Evolutionary conservation across 2,797 vertebrate species (phyloP), one percentile per base, ranked within the genome.

Genomic region (Gymnodraco acuticeps): DNA sequence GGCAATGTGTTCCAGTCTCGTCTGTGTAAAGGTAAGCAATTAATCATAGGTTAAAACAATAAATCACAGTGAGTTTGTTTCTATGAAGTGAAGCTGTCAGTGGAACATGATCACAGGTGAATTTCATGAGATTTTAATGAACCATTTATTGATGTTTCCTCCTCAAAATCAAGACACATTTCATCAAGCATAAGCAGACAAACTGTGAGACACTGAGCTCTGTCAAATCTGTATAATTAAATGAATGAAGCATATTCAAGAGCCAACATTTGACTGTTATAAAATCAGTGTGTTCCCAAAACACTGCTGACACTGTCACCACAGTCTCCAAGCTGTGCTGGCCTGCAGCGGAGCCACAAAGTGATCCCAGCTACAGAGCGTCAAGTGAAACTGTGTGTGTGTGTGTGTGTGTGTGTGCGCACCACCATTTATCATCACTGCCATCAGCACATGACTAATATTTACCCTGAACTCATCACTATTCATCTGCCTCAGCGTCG

Each of bases 401-500:
- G 63, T 61, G 64, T 54, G 56, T 73, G 51, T 78, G 19, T 64
- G 14, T 66, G 64, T 54, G 9, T 45, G 16, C n/a, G 8, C 73
- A n/a, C 74, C 58, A 38, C 41, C 68, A 67, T 87, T 75, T 79
- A 86, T 87, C 84, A 77, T 68, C 75, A 17, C 58, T 63, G 45
- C 63, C 23, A 77, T 88, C 86, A 77, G 82, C 85, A 82, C 80
- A 83, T 48, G 73, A 65, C 87, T 72, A 90, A 89, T 89, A 90
- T 91, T 91, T 89, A 91, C 83, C 80, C 88, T 65, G 75, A 92
- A 89, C 85, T 89, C 92, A 91, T 92, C 89, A 76, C 73, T 87
- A 86, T 92, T 92, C 88, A 87, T 87, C 87, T 73, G 87, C 81
- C 76, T 77, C 75, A 14, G 73, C 61, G 50, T 73, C 14, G 60